Percentiles rank a stretch among this genome's conserved stretches.
Conservation (phyloP, 1,140 invertebrate genomes). For the Drosophila guanche region DNA sequence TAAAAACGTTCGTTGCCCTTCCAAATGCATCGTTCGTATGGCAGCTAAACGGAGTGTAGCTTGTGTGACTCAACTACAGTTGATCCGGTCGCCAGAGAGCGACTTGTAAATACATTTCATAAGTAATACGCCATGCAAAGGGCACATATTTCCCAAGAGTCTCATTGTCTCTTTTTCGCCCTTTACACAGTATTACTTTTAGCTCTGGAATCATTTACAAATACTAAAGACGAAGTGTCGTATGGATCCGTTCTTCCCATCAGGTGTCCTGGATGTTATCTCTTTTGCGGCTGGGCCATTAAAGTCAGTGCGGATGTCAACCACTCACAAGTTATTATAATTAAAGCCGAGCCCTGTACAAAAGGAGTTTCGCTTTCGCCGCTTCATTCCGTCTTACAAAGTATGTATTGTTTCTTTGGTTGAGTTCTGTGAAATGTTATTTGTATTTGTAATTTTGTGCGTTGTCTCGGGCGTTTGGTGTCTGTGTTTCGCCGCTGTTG, state of each 20-base stretch:
- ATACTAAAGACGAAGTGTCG: slow-evolving; percentile 21
- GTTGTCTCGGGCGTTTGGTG: slow-evolving; percentile 52
- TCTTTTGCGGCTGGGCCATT: slow-evolving; percentile 43
- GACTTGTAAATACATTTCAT: no score
- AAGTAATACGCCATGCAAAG: no score
- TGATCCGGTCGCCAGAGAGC: no score
- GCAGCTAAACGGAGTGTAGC: no score
- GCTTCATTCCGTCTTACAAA: slow-evolving; percentile 20
- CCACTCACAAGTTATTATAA: slow-evolving; percentile 37
- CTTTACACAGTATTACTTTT: slow-evolving; percentile 40
- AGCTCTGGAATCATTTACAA: slow-evolving; percentile 37
- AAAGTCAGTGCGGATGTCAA: slow-evolving; percentile 38
- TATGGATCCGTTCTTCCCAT: slow-evolving; percentile 22
- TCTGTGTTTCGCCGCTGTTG: slow-evolving; percentile 48
- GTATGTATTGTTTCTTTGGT: slow-evolving; percentile 50
- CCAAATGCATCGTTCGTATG: no score
- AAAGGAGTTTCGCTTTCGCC: slow-evolving; percentile 42
- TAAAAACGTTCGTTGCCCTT: no score
- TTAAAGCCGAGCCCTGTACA: slow-evolving; percentile 34
- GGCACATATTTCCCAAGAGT: slow-evolving; percentile 1
- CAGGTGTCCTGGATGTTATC: slow-evolving; percentile 21
- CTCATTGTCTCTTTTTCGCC: neutral
- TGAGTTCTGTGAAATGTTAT: slow-evolving; percentile 58
- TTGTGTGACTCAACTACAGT: no score
- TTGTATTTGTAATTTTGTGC: slow-evolving; percentile 71